Conservation (phyloP, 2,797 vertebrate species). For the Knipowitschia caucasica region DNA sequence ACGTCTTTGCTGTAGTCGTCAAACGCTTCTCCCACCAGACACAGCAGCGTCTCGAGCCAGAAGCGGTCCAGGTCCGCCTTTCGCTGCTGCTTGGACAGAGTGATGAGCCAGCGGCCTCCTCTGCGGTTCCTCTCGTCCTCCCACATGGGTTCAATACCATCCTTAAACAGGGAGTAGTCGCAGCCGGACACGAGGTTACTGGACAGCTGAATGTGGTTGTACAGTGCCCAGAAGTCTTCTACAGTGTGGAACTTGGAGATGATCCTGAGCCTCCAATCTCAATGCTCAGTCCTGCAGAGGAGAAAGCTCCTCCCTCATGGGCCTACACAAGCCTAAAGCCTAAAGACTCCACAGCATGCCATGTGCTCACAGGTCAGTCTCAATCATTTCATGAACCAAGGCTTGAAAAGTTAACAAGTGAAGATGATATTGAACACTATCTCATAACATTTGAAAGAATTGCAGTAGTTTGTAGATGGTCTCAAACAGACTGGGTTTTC, state of each 20-base stretch:
- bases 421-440: too few species aligned
- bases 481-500: too few species aligned
- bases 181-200: slow-evolving; percentile 99
- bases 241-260: slow-evolving; percentile 99
- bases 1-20: slow-evolving; percentile 95
- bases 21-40: slow-evolving; percentile 96
- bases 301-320: too few species aligned
- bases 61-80: slow-evolving; percentile 95
- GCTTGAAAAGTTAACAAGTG: too few species aligned
- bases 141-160: slow-evolving; percentile 99
- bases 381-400: too few species aligned
- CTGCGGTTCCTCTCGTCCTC: slow-evolving; percentile 97
- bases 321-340: too few species aligned
- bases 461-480: too few species aligned
- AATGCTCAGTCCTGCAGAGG: too few species aligned
- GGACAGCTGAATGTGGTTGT: slow-evolving; percentile 97
- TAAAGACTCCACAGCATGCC: too few species aligned
- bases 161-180: slow-evolving; percentile 98
- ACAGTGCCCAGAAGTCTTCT: slow-evolving; percentile 98
- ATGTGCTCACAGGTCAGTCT: too few species aligned
- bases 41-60: slow-evolving; percentile 99
- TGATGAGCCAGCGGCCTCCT: slow-evolving; percentile 96
- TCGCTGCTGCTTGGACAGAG: slow-evolving; percentile 95
- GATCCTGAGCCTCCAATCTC: too few species aligned
- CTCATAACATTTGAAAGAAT: too few species aligned